Evolutionary conservation across 1,140 invertebrate species (phyloP), one percentile per base, ranked within the genome.

Genomic region (Solenopsis invicta): DNA sequence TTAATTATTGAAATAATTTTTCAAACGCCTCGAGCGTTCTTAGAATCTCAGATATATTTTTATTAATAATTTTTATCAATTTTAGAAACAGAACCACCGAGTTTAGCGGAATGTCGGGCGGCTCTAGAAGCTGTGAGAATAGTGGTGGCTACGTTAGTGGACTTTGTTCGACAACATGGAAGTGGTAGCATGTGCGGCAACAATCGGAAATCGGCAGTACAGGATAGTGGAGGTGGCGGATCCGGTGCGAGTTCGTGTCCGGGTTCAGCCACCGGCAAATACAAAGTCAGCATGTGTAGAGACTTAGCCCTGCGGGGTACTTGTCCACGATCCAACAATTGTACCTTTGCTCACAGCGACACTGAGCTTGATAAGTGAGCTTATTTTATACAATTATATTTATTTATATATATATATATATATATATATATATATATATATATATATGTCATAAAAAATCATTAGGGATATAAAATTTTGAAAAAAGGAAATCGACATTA

Each of bases 331-430:
- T 98, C 98, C 6, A 97, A 96, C 24, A 97, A 97, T 91, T 99
- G 99, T 94, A 99, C 98, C 0, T 99, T 99, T 96, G 98, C 98
- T 45, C 98, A 99, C 94, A 98, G 98, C 10, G 97, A 98, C 85
- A 97, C 98, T 85, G 98, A 99, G 94, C 95, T 99, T 21, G 98
- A 99, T 92, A 98, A 97, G 96, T 98, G 96, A 92, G 95, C 91
- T 56, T 21, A 37, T 54, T 37, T 24, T 10, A 45, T 66, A 52
- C 10, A 18, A 61, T 64, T 72, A 12, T 48, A 45, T n/a, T n/a
- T n/a, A n/a, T n/a, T n/a, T n/a, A n/a, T n/a, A n/a, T n/a, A n/a
- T n/a, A n/a, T n/a, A n/a, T n/a, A n/a, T n/a, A n/a, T n/a, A n/a
- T n/a, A n/a, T n/a, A n/a, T n/a, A n/a, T n/a, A n/a, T n/a, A n/a